Conservation (phyloP, 1,140 invertebrate species). For the Euwallacea fornicatus region DNA sequence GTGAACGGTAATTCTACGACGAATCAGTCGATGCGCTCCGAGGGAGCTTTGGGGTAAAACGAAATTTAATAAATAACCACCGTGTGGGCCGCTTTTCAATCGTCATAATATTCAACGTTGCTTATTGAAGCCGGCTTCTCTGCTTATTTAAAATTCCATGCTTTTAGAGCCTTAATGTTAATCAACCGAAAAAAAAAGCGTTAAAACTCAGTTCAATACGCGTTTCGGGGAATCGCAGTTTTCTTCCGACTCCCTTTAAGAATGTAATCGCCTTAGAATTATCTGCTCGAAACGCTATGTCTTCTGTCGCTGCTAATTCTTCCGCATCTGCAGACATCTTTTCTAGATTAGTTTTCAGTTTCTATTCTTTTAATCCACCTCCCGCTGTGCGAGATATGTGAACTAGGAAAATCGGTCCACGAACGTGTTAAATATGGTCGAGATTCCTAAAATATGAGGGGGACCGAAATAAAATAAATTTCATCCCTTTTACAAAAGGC, state of each 20-base stretch:
- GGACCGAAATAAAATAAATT: background rate
- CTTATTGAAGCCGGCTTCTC: too few relatives aligned
- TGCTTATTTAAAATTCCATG: too few relatives aligned
- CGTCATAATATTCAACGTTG: too few relatives aligned
- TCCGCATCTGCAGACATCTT: constrained; percentile 4
- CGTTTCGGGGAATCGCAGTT: background rate
- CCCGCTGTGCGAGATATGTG: background rate
- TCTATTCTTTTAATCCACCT: background rate
- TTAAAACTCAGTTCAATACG: background rate
- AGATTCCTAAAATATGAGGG: background rate
- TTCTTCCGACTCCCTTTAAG: background rate
- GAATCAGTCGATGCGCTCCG: too few relatives aligned
- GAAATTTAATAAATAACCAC: too few relatives aligned
- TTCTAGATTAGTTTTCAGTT: constrained; percentile 1
- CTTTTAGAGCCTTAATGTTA: background rate
- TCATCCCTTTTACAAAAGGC: too few relatives aligned
- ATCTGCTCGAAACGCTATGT: background rate
- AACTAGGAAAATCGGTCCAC: background rate
- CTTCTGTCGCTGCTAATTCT: constrained; percentile 7
- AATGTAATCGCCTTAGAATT: constrained; percentile 10
- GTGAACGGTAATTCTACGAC: too few relatives aligned
- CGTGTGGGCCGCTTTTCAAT: too few relatives aligned
- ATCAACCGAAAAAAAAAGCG: background rate
- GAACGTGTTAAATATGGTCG: background rate
- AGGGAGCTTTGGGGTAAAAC: too few relatives aligned